Evolutionary conservation across 2,113 vertebrate genomes (phyloP), one percentile per base, ranked within the genome.

Genomic region (Hypomesus transpacificus): DNA sequence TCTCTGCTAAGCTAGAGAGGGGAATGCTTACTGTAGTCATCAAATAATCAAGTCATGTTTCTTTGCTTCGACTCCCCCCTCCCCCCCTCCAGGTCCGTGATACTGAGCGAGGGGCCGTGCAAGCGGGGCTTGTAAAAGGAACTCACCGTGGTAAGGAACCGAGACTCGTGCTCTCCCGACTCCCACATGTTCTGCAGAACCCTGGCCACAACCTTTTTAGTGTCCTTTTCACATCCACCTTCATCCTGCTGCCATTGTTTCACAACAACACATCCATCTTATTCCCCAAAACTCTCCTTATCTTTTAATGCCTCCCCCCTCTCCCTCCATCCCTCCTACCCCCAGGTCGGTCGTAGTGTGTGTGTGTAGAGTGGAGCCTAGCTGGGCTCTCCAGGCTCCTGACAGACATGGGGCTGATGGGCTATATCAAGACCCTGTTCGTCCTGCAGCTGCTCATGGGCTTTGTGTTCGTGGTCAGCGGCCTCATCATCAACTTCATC

Each of bases 381-480:
- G 61, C n/a, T 66, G 70, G 53, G 72, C 79, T 69, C 85, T 79
- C 80, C 70, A 70, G 87, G 85, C 86, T 87, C 75, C 82, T 83
- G 84, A 20, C 24, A 76, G 84, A 73, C 80, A 90, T 90, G 89
- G 83, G 74, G 83, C 73, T 87, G 66, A 65, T 90, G 69, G 80
- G 57, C 75, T 83, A 82, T 77, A 89, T 99, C 90, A 98, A 98
- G 95, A 97, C 95, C 68, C 95, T 96, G 93, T 98, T 98, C 87
- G 90, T 95, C 84, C 90, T 97, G 89, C 97, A 99, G 87, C 90
- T 99, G 85, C 92, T 99, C 85, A 94, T 99, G 77, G 95, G 97
- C 79, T 98, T 98, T 0, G 96, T 98, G 75, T 99, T 99, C 26
- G 96, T 99, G 83, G 94, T 97, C 82, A 98, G 97, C 75, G 97